Conservation (phyloP, 2,888 invertebrate species). For the Chrysolina americana region DNA sequence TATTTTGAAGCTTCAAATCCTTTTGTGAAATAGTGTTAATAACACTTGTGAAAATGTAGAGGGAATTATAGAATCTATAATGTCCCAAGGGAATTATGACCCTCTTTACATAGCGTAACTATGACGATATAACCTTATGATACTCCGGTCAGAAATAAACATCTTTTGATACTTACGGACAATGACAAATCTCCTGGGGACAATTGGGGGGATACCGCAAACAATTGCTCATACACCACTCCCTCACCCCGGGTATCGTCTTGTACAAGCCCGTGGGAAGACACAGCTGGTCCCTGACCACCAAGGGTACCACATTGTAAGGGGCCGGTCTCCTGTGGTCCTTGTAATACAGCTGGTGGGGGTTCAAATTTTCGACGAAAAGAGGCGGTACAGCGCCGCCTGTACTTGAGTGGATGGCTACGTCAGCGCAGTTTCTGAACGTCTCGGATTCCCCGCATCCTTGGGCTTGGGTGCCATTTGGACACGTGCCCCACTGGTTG, state of each 20-base stretch:
- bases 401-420: conserved; percentile 85
- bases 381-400: conserved; percentile 77
- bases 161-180: conserved; percentile 78
- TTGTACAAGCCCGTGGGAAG: conserved; percentile 77
- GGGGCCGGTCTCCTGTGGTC: conserved; percentile 76
- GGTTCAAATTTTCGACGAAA: conserved; percentile 82
- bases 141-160: too few species aligned
- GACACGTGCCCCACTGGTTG: conserved; percentile 93
- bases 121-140: too few species aligned
- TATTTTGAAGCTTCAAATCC: too few species aligned
- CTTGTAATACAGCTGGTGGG: conserved; percentile 84
- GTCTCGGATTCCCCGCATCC: conserved; percentile 94
- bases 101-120: too few species aligned
- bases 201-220: conserved; percentile 90
- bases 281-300: conserved; percentile 88
- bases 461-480: conserved; percentile 88
- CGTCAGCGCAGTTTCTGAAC: conserved; percentile 92
- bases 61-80: too few species aligned
- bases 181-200: conserved; percentile 81
- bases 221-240: conserved; percentile 91
- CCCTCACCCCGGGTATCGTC: conserved; percentile 81
- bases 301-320: conserved; percentile 80
- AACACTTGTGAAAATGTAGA: too few species aligned
- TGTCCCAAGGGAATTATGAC: too few species aligned
- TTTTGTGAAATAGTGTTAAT: too few species aligned